phyloP scores from a whole-genome alignment of 2,888 invertebrate genomes.

The Mesorhabditis sp. region DNA sequence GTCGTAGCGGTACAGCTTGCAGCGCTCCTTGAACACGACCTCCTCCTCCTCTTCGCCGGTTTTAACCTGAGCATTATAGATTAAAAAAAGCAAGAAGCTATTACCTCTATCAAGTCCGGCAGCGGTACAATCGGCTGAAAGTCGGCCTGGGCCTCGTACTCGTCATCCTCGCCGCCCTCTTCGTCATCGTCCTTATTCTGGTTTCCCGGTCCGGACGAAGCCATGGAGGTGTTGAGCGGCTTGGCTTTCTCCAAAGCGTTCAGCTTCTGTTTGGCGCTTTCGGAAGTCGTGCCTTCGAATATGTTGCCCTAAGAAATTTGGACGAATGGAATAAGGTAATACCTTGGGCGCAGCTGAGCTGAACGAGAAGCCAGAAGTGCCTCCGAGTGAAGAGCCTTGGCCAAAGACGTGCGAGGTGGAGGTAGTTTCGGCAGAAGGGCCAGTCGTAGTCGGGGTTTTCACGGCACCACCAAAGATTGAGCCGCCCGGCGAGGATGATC shows the following conservation, averaged over 20 bases:
- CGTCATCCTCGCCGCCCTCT: slow-evolving; percentile 26
- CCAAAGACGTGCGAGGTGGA: neutral
- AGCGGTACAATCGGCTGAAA: slow-evolving; percentile 54
- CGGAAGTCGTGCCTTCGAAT: slow-evolving; percentile 20
- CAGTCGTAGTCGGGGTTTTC: neutral
- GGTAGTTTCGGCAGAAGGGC: neutral
- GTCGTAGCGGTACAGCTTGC: slow-evolving; percentile 60
- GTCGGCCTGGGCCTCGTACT: slow-evolving; percentile 47
- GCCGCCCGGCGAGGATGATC: neutral
- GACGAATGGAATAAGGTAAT: slow-evolving; percentile 17
- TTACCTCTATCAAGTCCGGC: slow-evolving; percentile 53
- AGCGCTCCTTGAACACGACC: slow-evolving; percentile 58
- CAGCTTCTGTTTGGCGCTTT: slow-evolving; percentile 32
- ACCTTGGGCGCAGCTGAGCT: neutral
- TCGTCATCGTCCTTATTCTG: slow-evolving; percentile 16
- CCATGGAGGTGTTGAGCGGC: slow-evolving; percentile 13
- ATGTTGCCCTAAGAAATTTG: slow-evolving; percentile 13
- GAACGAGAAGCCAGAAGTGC: neutral
- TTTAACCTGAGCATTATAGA: slow-evolving; percentile 12
- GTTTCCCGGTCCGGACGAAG: slow-evolving; percentile 9
- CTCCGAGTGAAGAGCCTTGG: too few relatives aligned
- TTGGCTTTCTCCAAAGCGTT: slow-evolving; percentile 26
- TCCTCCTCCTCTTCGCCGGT: slow-evolving; percentile 57
- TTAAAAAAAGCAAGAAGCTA: neutral
- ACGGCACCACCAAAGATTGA: neutral